Evolutionary conservation across 2,113 vertebrate species (phyloP), one percentile per base, ranked within the genome.

Genomic region (Azemiops feae): DNA sequence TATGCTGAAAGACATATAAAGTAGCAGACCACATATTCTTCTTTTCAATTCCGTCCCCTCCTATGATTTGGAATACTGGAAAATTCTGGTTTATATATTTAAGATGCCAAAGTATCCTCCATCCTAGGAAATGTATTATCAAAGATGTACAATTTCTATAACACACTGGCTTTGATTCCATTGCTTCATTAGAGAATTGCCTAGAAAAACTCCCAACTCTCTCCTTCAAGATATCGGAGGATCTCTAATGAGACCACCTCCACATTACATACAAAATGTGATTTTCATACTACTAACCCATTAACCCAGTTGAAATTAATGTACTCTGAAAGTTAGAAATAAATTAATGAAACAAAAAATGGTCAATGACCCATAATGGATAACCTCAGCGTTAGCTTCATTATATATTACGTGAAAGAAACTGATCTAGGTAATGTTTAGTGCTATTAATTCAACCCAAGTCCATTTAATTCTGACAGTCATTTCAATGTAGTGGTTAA

Each of bases 141-240:
- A 57, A 45, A 57, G 87, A 54, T 25, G 52, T 85, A 30, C 34
- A 88, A 95, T 96, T 95, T 55, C 60, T 57, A n/a, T 50, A 87
- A 14, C 81, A 93, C 23, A 20, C 50, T 20, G 89, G 60, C 52
- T 85, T 81, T 20, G 69, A 81, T 39, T 81, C 69, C 34, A 81
- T 16, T 88, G 30, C 27, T 87, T 88, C 52, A 88, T 30, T 16
- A n/a, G 5, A 53, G 23, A 39, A 39, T 81, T 57, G 60, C 81
- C 50, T 43, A 22, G 87, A 93, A 92, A 93, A 85, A 30, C 5
- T 50, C 10, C 64, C 53, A 88, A 23, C 30, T 58, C 53, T 58
- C 91, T 5, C 30, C 9, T 39, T 25, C 11, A 39, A 34, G 20
- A 57, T 89, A 85, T 89, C 55, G 50, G 47, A 53, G 22, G 27